Evolutionary conservation across 2,113 vertebrate species (phyloP), one percentile per base, ranked within the genome.

Genomic region (Xerus inauris): DNA sequence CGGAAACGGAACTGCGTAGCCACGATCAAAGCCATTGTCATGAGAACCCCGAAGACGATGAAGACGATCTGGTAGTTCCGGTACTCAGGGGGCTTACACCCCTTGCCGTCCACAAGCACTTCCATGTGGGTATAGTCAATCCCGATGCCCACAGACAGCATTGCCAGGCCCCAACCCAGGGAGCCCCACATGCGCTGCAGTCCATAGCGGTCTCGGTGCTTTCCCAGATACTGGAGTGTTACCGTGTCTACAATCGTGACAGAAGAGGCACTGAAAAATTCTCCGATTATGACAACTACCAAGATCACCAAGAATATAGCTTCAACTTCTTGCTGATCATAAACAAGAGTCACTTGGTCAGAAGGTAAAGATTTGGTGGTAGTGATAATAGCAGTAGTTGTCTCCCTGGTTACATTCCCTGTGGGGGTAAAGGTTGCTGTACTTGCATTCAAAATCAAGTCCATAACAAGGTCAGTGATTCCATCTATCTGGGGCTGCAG

Each of bases 141-240:
- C 96, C 99, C 99, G 67, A 99, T 99, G 71, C 99, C 99, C 94
- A 99, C 99, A 0, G 99, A 99, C 64, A 99, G 98, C 99, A 99
- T 99, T 72, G 99, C 99, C 94, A 99, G 94, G 0, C 99, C 99
- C 99, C 99, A 99, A 91, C 99, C 99, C 97, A 99, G 98, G 7
- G 99, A 99, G 0, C 99, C 99, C 99, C 99, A 99, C 99, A 99
- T 99, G 40, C 99, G 98, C 98, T 99, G 99, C 95, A 99, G 96
- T 32, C 99, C 99, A 5, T 99, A 99, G 8, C 99, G 99, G 96
- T 99, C 99, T 4, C 99, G 97, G 91, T 99, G 99, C 20, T 98
- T 99, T 4, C 99, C 99, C 0, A 99, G 99, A 94, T 99, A 99
- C 97, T 99, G 99, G 91, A 99, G 98, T 0, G 99, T 99, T 40